phyloP scores from a whole-genome alignment of 1,140 invertebrate genomes.

The Chrysoperla carnea region DNA sequence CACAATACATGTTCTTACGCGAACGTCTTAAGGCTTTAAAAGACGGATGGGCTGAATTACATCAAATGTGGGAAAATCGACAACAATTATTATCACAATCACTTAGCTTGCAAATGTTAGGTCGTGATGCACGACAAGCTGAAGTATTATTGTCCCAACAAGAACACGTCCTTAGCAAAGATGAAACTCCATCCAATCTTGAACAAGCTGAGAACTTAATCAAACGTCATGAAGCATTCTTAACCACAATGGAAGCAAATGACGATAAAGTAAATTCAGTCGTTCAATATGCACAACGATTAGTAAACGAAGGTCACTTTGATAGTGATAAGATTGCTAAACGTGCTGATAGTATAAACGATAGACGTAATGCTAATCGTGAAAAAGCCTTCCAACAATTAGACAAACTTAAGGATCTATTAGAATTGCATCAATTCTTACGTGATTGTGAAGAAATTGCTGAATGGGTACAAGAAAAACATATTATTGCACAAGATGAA shows the following conservation, averaged over 20 bases:
- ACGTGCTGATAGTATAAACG: constrained; percentile 87
- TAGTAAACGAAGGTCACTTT: constrained; percentile 81
- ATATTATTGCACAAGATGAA: constrained; percentile 96
- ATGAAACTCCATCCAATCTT: constrained; percentile 83
- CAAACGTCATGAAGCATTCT: constrained; percentile 95
- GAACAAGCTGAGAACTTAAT: constrained; percentile 96
- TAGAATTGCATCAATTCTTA: constrained; percentile 89
- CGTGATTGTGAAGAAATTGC: constrained; percentile 97
- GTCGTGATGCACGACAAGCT: constrained; percentile 91
- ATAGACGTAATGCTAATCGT: constrained; percentile 75
- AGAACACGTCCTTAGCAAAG: constrained; percentile 86
- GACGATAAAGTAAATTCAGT: constrained; percentile 97
- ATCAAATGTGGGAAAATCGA: constrained; percentile 99
- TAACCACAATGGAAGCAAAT: constrained; percentile 99
- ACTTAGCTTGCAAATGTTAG: constrained; percentile 86
- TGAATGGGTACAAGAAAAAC: constrained; percentile 99
- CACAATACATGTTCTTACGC: constrained; percentile 97
- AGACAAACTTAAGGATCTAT: constrained; percentile 85
- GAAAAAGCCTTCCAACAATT: constrained; percentile 80
- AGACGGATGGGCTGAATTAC: constrained; percentile 96
- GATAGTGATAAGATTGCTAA: constrained; percentile 88
- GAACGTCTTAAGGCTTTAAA: constrained; percentile 92
- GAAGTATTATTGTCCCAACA: constrained; percentile 96
- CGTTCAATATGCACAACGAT: constrained; percentile 76
- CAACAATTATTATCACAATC: constrained; percentile 89